A percentile compares a stretch with the other conserved stretches of the same genome.
Evolutionary conservation across 2,888 invertebrate species (phyloP).

Genomic region (Ichneumoninae sp.): DNA sequence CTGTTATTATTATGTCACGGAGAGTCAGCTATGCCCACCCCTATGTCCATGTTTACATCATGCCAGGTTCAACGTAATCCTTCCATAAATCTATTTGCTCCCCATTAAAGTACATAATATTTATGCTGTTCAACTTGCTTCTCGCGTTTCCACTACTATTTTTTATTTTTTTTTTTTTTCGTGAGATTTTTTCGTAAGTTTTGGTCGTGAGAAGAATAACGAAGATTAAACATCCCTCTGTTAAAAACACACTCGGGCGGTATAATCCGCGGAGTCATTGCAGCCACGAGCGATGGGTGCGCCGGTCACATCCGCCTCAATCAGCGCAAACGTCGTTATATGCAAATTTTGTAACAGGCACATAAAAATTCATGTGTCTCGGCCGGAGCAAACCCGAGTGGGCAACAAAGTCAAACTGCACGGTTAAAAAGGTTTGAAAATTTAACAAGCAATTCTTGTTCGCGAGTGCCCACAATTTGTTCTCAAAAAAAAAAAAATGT

Average conservation of each 20-base stretch:
- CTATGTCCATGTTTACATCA: constrained; percentile 20
- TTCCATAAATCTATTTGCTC: constrained; percentile 45
- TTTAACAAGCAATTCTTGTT: neutral
- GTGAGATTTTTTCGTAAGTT: neutral
- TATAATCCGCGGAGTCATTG: constrained; percentile 51
- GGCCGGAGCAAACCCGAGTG: constrained; percentile 25
- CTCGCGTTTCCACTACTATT: neutral
- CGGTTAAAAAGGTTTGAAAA: neutral
- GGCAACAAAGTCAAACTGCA: neutral
- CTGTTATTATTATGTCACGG: constrained; percentile 6
- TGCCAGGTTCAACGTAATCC: constrained; percentile 16
- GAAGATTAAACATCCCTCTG: constrained; percentile 27
- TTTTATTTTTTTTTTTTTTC: neutral
- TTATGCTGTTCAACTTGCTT: constrained; percentile 14
- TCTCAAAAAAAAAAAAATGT: neutral
- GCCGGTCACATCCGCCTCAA: constrained; percentile 78
- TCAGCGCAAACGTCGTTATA: constrained; percentile 79
- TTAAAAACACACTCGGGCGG: constrained; percentile 20
- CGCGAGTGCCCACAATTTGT: neutral
- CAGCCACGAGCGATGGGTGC: constrained; percentile 71
- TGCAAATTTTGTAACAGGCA: constrained; percentile 75
- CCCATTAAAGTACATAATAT: constrained; percentile 21
- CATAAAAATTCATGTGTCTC: constrained; percentile 78
- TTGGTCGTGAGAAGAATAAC: constrained; percentile 12
- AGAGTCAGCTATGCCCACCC: neutral